Evolutionary conservation across 2,797 vertebrate genomes (phyloP).

Genomic region (Semotilus atromaculatus): DNA sequence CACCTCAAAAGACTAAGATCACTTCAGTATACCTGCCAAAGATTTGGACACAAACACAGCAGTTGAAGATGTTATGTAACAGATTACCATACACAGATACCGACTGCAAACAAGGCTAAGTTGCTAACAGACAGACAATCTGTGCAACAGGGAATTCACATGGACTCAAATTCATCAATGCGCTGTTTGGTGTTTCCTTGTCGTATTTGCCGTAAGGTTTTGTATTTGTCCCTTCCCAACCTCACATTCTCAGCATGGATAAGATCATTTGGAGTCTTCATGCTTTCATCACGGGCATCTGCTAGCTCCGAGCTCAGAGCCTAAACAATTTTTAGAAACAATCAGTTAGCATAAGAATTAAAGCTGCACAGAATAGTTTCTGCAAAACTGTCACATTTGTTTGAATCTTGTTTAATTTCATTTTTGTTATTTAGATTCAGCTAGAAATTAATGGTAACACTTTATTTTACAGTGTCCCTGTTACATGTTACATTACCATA

Average conservation of each 20-base stretch:
- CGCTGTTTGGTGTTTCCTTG: slow-evolving; percentile 99
- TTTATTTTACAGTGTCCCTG: too few species aligned
- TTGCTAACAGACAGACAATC: background rate
- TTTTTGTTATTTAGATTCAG: background rate
- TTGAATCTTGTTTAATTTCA: background rate
- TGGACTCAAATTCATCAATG: slow-evolving; percentile 97
- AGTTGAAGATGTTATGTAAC: background rate
- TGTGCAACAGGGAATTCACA: slow-evolving; percentile 78
- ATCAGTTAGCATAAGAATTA: background rate
- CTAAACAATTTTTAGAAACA: slow-evolving; percentile 71
- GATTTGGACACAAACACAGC: background rate
- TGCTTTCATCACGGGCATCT: slow-evolving; percentile 91
- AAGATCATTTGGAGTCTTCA: slow-evolving; percentile 94
- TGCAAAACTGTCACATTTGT: background rate
- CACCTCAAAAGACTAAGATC: background rate
- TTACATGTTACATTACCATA: too few species aligned
- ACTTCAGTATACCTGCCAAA: background rate
- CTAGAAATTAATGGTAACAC: background rate
- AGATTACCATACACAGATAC: slow-evolving; percentile 36
- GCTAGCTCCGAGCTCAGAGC: slow-evolving; percentile 92
- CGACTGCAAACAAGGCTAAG: background rate
- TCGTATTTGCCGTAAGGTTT: slow-evolving; percentile 95
- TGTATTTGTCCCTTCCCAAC: slow-evolving; percentile 97
- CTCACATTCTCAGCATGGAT: slow-evolving; percentile 95
- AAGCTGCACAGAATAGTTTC: background rate